phyloP scores from a whole-genome alignment of 2,797 vertebrate genomes.

The Arnoldichthys spilopterus region DNA sequence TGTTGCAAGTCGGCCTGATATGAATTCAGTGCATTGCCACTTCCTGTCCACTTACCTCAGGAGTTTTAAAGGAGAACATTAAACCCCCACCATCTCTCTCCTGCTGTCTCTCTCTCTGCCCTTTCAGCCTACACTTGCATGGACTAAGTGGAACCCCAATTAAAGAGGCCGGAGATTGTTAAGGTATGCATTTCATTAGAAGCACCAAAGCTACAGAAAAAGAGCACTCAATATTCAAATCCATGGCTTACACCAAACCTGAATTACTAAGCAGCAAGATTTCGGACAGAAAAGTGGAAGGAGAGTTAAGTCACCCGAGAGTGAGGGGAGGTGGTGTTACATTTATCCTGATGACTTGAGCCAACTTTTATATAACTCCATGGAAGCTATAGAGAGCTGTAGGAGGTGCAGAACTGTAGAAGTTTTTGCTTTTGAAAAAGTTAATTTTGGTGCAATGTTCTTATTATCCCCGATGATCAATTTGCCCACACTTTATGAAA shows the following conservation, averaged over 20 bases:
- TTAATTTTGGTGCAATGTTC: neutral
- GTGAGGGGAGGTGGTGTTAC: neutral
- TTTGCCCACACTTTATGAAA: neutral
- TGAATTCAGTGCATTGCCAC: constrained; percentile 28
- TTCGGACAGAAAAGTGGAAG: constrained; percentile 19
- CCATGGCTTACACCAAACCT: constrained; percentile 13
- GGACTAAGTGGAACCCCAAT: constrained; percentile 34
- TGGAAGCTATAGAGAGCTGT: neutral
- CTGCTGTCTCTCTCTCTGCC: neutral
- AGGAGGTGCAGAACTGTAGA: neutral
- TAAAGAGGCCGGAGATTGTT: constrained; percentile 34
- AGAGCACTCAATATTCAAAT: constrained; percentile 40
- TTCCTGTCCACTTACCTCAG: constrained; percentile 22
- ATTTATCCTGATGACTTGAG: constrained; percentile 17
- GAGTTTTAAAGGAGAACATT: constrained; percentile 18
- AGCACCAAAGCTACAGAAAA: constrained; percentile 29
- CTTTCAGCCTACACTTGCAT: constrained; percentile 12
- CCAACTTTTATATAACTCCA: constrained; percentile 16
- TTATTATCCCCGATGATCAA: neutral
- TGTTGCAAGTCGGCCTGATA: neutral
- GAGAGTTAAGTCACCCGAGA: constrained; percentile 12
- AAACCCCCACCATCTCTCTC: neutral
- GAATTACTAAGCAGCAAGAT: constrained; percentile 37
- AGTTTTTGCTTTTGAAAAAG: neutral
- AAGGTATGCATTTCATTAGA: constrained; percentile 29